A percentile compares a stretch with the other conserved stretches of the same genome.
Evolutionary conservation across 2,888 invertebrate species (phyloP).

Genomic region (Blastobasis adustella): DNA sequence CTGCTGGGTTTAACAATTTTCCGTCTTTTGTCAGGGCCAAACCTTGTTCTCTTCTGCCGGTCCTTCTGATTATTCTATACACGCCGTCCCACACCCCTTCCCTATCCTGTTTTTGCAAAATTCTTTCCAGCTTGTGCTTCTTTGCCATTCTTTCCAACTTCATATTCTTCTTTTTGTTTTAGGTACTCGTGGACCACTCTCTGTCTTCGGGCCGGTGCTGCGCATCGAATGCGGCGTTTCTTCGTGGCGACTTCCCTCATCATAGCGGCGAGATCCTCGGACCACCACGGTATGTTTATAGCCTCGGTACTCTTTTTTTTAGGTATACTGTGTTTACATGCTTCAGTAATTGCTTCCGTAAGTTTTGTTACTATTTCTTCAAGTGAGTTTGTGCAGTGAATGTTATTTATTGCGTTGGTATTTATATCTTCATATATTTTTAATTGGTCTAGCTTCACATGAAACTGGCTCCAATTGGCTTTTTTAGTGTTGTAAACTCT

Average conservation of each 20-base stretch:
- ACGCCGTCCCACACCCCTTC: conserved; percentile 2
- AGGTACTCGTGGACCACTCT: conserved; percentile 3
- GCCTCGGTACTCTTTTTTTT: conserved; percentile 2
- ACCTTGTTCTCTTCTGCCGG: conserved; percentile 5
- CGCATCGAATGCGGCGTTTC: background rate
- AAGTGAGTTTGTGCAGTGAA: background rate
- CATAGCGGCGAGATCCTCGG: conserved; percentile 7
- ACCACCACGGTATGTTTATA: conserved; percentile 13
- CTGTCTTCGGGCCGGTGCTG: conserved; percentile 5
- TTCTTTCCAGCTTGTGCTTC: background rate
- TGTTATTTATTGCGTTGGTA: background rate
- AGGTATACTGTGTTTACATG: conserved; percentile 6
- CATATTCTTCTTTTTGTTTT: conserved; percentile 1
- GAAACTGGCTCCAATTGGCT: conserved; percentile 9
- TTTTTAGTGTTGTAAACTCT: conserved; percentile 9
- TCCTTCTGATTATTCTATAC: conserved; percentile 9
- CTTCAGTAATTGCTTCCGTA: background rate
- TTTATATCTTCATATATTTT: background rate
- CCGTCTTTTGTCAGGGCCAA: conserved; percentile 1
- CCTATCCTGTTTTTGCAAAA: background rate
- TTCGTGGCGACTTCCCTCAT: background rate
- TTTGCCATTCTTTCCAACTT: background rate
- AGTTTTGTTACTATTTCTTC: background rate
- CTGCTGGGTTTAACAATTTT: background rate
- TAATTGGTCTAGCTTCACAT: background rate